Conservation (phyloP, 2,888 invertebrate species). For the Polyommatus icarus region DNA sequence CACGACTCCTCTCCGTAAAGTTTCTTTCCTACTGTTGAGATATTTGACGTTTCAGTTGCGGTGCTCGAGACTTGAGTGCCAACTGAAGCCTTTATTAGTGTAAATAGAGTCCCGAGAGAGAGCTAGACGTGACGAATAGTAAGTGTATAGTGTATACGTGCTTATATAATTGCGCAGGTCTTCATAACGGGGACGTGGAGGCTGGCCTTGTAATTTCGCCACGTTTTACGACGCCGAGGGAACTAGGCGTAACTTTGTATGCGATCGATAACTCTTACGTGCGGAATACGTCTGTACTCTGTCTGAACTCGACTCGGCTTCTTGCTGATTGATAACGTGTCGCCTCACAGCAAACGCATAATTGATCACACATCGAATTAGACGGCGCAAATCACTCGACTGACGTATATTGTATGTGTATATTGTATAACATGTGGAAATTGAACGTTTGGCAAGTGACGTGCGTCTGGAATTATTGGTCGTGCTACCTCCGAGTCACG, state of each 20-base stretch:
- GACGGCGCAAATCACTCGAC: background rate
- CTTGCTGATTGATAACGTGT: background rate
- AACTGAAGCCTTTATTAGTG: background rate
- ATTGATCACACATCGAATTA: background rate
- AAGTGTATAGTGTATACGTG: conserved; percentile 7
- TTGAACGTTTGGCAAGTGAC: background rate
- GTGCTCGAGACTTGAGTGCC: background rate
- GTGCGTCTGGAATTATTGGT: background rate
- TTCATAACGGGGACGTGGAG: conserved; percentile 1
- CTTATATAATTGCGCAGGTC: conserved; percentile 6
- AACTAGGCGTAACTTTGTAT: conserved; percentile 1
- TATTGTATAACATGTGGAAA: background rate
- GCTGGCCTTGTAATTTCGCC: conserved; percentile 12
- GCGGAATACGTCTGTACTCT: background rate
- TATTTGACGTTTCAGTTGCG: background rate
- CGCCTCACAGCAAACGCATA: background rate
- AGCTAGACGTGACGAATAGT: conserved; percentile 7
- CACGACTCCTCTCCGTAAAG: background rate
- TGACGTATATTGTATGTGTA: background rate
- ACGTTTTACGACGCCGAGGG: conserved; percentile 12
- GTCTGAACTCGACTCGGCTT: conserved; percentile 3
- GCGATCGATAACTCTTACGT: conserved; percentile 11
- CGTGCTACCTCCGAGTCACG: background rate
- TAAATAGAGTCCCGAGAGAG: background rate
- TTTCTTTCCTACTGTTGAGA: background rate